Evolutionary conservation across 1,140 invertebrate genomes (phyloP).

Genomic region (Papilio polytes): DNA sequence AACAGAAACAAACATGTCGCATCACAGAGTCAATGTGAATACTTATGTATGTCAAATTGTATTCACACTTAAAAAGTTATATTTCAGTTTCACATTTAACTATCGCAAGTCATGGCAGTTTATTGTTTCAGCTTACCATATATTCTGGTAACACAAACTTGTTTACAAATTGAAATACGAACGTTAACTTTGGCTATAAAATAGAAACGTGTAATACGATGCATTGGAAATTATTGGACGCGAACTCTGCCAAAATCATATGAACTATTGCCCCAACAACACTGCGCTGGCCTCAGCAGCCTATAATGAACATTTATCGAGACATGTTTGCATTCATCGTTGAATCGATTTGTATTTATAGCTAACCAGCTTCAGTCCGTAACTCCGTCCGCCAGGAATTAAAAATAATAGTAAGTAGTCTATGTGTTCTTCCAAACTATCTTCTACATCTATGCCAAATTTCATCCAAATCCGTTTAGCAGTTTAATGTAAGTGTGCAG

Average conservation of each 20-base stretch:
- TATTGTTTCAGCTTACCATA: neutral
- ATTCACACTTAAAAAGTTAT: neutral
- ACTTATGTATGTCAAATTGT: neutral
- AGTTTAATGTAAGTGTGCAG: too few relatives aligned
- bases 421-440: too few relatives aligned
- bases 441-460: too few relatives aligned
- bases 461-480: too few relatives aligned
- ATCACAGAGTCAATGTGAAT: neutral
- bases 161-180: conserved; percentile 14
- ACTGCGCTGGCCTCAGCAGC: neutral
- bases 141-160: neutral
- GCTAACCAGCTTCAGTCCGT: neutral
- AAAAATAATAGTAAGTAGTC: too few relatives aligned
- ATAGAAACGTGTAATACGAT: conserved; percentile 9
- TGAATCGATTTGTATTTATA: conserved; percentile 1
- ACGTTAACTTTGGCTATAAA: conserved; percentile 10
- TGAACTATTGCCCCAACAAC: conserved; percentile 11
- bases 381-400: too few relatives aligned
- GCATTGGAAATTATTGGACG: conserved; percentile 14
- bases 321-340: neutral
- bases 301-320: conserved; percentile 13
- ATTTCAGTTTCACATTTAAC: neutral
- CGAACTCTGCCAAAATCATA: conserved; percentile 7
- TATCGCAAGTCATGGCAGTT: neutral
- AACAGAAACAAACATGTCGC: too few relatives aligned